Base-by-base conservation (phyloP, 2,113 vertebrate genomes). In the Anarhynchus alexandrinus region DNA sequence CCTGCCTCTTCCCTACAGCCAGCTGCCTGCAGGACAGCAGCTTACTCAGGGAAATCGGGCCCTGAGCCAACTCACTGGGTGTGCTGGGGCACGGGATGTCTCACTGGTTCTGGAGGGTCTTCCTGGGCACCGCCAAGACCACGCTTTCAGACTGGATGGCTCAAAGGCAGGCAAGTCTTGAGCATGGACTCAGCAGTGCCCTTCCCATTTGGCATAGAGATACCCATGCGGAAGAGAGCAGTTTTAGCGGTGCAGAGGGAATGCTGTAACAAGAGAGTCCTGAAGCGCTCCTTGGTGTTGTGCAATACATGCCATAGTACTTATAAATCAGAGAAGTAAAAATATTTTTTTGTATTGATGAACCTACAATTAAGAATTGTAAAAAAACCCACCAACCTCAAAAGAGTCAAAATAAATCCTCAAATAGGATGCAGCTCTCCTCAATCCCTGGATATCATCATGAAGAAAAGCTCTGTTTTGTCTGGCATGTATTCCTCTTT, bases 191-290 rank as follows among this genome's bases (percentile, higher is more conserved):
- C 47, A 58, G 42, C 12, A 40, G 27, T 45, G 38, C 6, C 11
- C 4, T 52, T 58, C 29, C 29, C 4, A 0, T 40, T 64, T 3
- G 1, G 10, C 38, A 55, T 0, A 55, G 32, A 73, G 15, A 29
- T 51, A 58, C 25, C 21, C 3, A 0, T 23, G 19, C 23, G 23
- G 38, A 67, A 69, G 7, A 22, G 20, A 83, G 12, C 2, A 22
- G 9, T 51, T 82, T 73, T 34, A 61, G 26, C 47, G 42, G 18
- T 55, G 36, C 43, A 67, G 34, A 29, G 30, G 38, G 22, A 64
- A 34, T 49, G 12, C 26, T n/a, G 27, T 12, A 26, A 65, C 22
- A 49, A 74, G 10, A 47, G 15, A 30, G 51, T 65, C 15, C 34
- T 57, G 36, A 72, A 82, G 61, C 0, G 1, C 5, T 54, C 45